These are phyloP conservation scores for Trichomalopsis sarcophagae DNA, from an alignment of 1,140 invertebrate species.

Conservation along the genomic window DNA sequence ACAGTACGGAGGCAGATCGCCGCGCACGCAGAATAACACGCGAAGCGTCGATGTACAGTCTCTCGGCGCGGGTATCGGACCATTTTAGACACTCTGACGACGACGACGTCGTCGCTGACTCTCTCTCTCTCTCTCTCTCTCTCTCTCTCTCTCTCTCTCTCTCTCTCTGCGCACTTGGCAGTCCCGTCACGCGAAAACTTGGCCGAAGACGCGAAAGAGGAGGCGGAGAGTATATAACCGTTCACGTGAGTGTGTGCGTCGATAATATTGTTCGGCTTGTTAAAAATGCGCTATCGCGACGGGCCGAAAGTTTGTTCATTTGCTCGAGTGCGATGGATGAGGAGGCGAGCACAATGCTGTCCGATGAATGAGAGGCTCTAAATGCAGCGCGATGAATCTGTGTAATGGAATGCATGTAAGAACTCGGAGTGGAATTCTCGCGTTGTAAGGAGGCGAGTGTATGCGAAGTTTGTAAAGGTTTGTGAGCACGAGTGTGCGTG, in stretches of 20 bases:
- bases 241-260: background rate
- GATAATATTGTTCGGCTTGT: background rate
- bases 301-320: background rate
- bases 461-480: too few species aligned
- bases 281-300: background rate
- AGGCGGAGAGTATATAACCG: background rate
- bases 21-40: too few species aligned
- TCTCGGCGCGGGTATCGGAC: background rate
- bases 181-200: conserved; percentile 41
- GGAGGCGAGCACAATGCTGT: background rate
- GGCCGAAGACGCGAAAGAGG: conserved; percentile 1
- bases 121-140: too few species aligned
- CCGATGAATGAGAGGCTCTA: background rate
- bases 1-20: too few species aligned
- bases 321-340: background rate
- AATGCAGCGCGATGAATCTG: too few species aligned
- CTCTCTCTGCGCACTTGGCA: conserved; percentile 38
- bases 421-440: too few species aligned
- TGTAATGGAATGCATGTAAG: too few species aligned
- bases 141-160: too few species aligned
- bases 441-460: too few species aligned
- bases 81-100: conserved; percentile 29
- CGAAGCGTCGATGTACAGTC: background rate
- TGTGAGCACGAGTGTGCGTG: too few species aligned
- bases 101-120: background rate